Evolutionary conservation across 2,113 vertebrate genomes (phyloP).

Genomic region (Chiloscyllium plagiosum): DNA sequence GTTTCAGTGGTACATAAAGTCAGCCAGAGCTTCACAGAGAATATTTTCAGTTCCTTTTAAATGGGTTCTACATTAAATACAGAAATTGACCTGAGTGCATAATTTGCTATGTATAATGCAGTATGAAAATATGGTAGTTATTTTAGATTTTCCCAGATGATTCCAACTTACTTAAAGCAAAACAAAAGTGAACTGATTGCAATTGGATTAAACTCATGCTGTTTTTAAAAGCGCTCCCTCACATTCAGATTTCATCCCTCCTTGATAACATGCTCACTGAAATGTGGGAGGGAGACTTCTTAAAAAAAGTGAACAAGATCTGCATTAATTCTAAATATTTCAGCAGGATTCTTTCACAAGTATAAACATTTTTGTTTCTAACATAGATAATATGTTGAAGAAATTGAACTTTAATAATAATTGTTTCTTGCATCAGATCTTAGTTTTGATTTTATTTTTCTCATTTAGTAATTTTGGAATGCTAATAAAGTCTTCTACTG

Average conservation of each 20-base stretch:
- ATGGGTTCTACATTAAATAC: neutral
- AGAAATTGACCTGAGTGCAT: neutral
- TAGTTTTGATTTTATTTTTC: neutral
- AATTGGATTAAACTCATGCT: neutral
- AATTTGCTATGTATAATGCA: neutral
- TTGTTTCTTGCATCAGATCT: neutral
- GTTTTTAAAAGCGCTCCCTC: neutral
- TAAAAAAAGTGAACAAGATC: neutral
- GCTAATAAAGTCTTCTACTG: too few species aligned
- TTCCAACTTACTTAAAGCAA: conserved; percentile 1
- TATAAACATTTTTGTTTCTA: neutral
- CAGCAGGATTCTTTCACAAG: neutral
- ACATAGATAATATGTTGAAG: neutral
- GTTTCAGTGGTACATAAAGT: neutral
- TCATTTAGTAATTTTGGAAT: neutral
- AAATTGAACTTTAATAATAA: neutral
- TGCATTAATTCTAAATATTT: neutral
- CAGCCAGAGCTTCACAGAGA: neutral
- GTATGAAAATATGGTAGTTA: conserved; percentile 27
- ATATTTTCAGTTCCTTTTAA: neutral
- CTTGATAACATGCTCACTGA: neutral
- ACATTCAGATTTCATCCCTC: neutral
- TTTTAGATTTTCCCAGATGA: conserved; percentile 9
- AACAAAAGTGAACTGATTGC: neutral
- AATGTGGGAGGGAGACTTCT: neutral